Evolutionary conservation across 2,888 invertebrate species (phyloP), one percentile per base, ranked within the genome.

Genomic region (Embidobia sp.): DNA sequence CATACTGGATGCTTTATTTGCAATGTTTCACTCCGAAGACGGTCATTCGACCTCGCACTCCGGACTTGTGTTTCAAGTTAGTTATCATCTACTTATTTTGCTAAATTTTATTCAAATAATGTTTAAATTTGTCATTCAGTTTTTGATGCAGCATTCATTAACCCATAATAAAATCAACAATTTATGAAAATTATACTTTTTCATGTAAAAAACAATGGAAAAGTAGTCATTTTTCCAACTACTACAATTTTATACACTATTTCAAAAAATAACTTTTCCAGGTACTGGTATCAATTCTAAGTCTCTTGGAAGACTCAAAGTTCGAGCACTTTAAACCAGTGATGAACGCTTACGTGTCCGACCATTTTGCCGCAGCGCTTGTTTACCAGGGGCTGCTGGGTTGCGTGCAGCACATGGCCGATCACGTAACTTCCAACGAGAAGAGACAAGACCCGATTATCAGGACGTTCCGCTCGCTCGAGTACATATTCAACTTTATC

Each of bases 251-350:
- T n/a, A n/a, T n/a, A n/a, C n/a, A n/a, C n/a, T n/a, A n/a, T n/a
- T n/a, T n/a, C n/a, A n/a, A n/a, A n/a, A n/a, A n/a, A n/a, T n/a
- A n/a, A n/a, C n/a, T 1, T 42, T 11, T 42, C 1, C 94, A 97
- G 85, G 97, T 97, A 26, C 91, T 98, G 70, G 97, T 97, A 10
- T 96, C 96, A 70, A 97, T 98, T 82, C 96, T 98, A 89, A 96
- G 95, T 86, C 90, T 97, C 13, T 91, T 98, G 70, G 96, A 97
- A 84, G 96, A 97, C 85, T 94, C 93, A 61, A 95, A 97, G 84
- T 98, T 97, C 90, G 96, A 97, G 87, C 97, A 98, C 86, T 98
- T 98, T 90, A 94, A 96, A 81, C 97, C 97, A 0, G 97, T 98
- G 0, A 93, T 98, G 89, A 97, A 98, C 85, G 96, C 96, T 0